phyloP scores from a whole-genome alignment of 2,888 invertebrate species.

The Diplazon laetatorius region DNA sequence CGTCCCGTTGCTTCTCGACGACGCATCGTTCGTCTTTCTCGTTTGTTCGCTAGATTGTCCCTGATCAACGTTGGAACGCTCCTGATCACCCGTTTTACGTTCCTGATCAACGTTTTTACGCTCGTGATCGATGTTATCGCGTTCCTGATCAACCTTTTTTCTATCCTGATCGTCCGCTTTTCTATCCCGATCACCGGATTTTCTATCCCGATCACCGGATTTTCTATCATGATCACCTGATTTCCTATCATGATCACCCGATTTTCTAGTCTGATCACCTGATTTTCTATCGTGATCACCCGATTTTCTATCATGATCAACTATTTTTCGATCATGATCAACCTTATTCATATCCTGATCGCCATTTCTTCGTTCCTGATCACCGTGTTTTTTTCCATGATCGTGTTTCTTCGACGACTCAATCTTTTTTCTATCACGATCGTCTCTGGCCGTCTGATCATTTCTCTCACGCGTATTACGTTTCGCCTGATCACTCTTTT shows the following conservation, averaged over 20 bases:
- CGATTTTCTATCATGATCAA: background rate
- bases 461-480: constrained; percentile 1
- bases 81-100: background rate
- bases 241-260: background rate
- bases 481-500: constrained; percentile 7
- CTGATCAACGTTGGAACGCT: background rate
- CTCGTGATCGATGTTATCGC: background rate
- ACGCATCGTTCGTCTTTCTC: background rate
- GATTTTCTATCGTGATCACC: constrained; percentile 3
- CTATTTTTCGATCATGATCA: background rate
- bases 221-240: background rate
- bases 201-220: background rate
- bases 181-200: background rate
- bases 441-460: background rate
- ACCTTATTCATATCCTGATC: background rate
- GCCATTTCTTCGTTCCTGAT: background rate
- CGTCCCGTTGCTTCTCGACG: background rate
- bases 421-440: constrained; percentile 5
- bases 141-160: background rate
- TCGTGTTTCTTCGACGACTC: background rate
- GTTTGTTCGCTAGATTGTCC: background rate
- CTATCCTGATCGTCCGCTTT: background rate
- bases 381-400: background rate
- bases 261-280: background rate
- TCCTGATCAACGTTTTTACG: constrained; percentile 1